Conservation (phyloP, 2,797 vertebrate species). For the Lagocephalus sceleratus region DNA sequence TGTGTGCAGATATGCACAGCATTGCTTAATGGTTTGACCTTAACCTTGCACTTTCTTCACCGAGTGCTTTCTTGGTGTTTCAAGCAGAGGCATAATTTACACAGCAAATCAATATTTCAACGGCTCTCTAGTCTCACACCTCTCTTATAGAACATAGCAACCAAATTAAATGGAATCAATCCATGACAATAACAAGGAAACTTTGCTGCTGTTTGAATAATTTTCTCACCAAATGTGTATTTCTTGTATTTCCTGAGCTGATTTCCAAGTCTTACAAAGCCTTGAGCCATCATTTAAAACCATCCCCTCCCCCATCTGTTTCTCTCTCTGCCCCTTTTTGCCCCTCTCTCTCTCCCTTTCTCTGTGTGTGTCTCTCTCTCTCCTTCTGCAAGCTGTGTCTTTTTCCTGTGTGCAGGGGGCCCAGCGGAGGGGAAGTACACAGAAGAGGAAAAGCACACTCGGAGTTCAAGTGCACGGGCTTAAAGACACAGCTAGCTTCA, state of each 20-base stretch:
- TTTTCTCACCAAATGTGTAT: too few relatives aligned
- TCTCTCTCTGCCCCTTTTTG: slow-evolving; percentile 39
- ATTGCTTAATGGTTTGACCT: slow-evolving; percentile 60
- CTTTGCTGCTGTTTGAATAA: neutral
- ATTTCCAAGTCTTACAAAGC: slow-evolving; percentile 36
- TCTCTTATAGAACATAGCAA: neutral
- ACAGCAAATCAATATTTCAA: slow-evolving; percentile 52
- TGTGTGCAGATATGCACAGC: slow-evolving; percentile 44
- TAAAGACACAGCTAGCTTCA: slow-evolving; percentile 70
- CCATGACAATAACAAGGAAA: slow-evolving; percentile 1
- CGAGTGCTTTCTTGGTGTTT: slow-evolving; percentile 44
- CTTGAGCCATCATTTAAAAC: slow-evolving; percentile 61
- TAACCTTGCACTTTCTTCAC: slow-evolving; percentile 56
- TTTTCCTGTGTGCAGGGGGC: slow-evolving; percentile 75
- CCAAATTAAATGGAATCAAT: too few relatives aligned
- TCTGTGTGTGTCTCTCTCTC: slow-evolving; percentile 29
- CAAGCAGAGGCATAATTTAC: slow-evolving; percentile 45
- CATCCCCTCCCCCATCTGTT: slow-evolving; percentile 67
- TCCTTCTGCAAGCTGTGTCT: slow-evolving; percentile 60
- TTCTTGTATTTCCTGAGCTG: slow-evolving; percentile 28
- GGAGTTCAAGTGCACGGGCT: slow-evolving; percentile 73
- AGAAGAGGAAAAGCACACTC: slow-evolving; percentile 67
- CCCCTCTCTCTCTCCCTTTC: slow-evolving; percentile 17
- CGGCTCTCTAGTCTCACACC: slow-evolving; percentile 22
- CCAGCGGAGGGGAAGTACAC: slow-evolving; percentile 71